Percentiles rank a stretch among this genome's conserved stretches.
Conservation (phyloP, 2,113 vertebrate genomes). For the Dissostichus mawsoni region DNA sequence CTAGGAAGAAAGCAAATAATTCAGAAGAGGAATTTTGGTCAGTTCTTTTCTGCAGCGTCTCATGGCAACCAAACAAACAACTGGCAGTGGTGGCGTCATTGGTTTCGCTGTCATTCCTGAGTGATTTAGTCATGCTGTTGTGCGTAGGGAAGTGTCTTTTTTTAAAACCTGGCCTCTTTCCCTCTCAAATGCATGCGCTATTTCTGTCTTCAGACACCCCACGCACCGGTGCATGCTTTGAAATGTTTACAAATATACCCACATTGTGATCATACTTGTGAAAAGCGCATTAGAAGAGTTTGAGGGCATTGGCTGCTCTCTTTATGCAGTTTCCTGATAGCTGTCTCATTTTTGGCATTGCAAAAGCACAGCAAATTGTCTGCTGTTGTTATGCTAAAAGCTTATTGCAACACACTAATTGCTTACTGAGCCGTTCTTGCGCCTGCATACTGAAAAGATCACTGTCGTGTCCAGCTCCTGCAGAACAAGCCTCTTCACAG, state of each 20-base stretch:
- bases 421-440: conserved; percentile 45
- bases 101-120: conserved; percentile 81
- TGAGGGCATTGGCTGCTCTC: not conserved
- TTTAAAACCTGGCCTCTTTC: conserved; percentile 63
- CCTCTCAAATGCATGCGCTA: conserved; percentile 61
- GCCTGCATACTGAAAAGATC: conserved; percentile 54
- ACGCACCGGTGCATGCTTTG: conserved; percentile 13
- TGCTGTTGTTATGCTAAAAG: conserved; percentile 24
- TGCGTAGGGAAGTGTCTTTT: conserved; percentile 65
- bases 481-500: conserved; percentile 60
- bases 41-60: conserved; percentile 46
- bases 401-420: conserved; percentile 40
- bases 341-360: not conserved
- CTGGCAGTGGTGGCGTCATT: conserved; percentile 72
- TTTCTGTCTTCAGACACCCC: conserved; percentile 59
- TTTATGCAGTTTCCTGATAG: conserved; percentile 15
- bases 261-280: conserved; percentile 29
- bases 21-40: conserved; percentile 47
- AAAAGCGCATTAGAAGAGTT: not conserved
- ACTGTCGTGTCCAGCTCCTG: conserved; percentile 48
- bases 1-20: conserved; percentile 35
- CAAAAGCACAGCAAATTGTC: conserved; percentile 6
- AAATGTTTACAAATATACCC: conserved; percentile 40
- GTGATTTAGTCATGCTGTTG: conserved; percentile 74
- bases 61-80: conserved; percentile 83